Conservation (phyloP, 35 echinoderm and acorn worm species). For the Heliocidaris tuberculata region DNA sequence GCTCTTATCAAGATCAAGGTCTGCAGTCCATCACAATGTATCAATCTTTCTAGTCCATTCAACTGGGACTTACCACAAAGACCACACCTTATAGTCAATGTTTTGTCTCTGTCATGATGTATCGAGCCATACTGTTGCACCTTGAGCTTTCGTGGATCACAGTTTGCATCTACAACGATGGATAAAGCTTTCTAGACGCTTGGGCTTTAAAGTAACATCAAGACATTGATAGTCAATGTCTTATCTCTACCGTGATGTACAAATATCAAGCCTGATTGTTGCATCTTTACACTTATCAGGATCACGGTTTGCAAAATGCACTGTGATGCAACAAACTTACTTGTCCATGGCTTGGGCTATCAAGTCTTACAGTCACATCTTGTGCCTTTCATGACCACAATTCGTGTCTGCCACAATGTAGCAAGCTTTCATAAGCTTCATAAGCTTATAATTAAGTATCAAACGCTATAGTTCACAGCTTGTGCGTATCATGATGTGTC, state of each 20-base stretch:
- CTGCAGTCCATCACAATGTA: not conserved
- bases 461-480: not conserved
- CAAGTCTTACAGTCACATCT: too few species aligned
- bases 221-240: not conserved
- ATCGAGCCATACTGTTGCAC: not conserved
- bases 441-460: not conserved
- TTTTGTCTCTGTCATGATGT: not conserved
- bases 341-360: not conserved
- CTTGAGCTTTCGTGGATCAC: not conserved
- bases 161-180: not conserved
- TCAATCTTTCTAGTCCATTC: not conserved
- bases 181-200: not conserved
- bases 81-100: not conserved
- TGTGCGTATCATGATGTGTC: conserved; percentile 75
- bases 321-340: not conserved
- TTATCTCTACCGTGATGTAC: not conserved
- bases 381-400: too few species aligned
- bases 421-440: too few species aligned
- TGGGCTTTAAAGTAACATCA: not conserved
- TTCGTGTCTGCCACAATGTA: too few species aligned
- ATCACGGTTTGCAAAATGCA: not conserved
- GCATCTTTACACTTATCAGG: not conserved
- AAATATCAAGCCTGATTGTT: not conserved
- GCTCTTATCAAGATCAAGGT: not conserved
- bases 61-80: not conserved